Base-by-base conservation (phyloP, 2,113 vertebrate genomes). In the Pelecanoides urinatrix region DNA sequence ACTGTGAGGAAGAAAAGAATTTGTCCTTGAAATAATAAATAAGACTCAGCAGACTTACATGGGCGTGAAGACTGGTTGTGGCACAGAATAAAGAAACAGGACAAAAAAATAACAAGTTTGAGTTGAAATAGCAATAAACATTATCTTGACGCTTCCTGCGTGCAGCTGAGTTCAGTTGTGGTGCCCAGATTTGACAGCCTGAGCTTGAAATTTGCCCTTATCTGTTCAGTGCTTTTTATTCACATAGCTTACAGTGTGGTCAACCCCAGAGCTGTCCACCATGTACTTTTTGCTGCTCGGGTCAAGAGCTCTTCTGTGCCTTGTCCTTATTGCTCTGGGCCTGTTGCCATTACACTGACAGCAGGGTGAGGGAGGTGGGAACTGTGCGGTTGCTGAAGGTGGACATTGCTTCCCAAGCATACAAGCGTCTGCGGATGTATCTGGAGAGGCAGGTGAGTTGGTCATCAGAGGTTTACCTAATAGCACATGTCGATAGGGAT, bases 161-260 rank as follows among this genome's bases (percentile, higher is more conserved):
- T 16, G n/a, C 26, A n/a, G 11, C 30, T 76, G 63, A 76, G 34
- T n/a, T 73, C 66, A 65, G 27, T 27, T 44, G 26, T 21, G 11
- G 4, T 47, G 21, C 34, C 16, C 34, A 16, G 1, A 80, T 94
- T 53, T 68, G 40, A 44, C 9, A 52, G 3, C 20, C 6, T n/a
- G 53, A 83, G 58, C 53, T 90, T 9, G 9, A 88, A 88, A 79
- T 63, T 63, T 63, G 11, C 55, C 36, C 7, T 79, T 45, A 73
- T 16, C 10, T 40, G 6, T 44, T 72, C 22, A 26, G 8, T 27
- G 9, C 0, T 68, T 88, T 74, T 76, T 21, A 14, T 40, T 6
- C 44, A 12, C 0, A 1, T 7, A 26, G 13, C 2, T 82, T 30
- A 42, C 52, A 42, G n/a, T 13, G 32, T 15, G 29, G 10, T 11